Evolutionary conservation across 2,797 vertebrate genomes (phyloP).

Genomic region (Paguma larvata): DNA sequence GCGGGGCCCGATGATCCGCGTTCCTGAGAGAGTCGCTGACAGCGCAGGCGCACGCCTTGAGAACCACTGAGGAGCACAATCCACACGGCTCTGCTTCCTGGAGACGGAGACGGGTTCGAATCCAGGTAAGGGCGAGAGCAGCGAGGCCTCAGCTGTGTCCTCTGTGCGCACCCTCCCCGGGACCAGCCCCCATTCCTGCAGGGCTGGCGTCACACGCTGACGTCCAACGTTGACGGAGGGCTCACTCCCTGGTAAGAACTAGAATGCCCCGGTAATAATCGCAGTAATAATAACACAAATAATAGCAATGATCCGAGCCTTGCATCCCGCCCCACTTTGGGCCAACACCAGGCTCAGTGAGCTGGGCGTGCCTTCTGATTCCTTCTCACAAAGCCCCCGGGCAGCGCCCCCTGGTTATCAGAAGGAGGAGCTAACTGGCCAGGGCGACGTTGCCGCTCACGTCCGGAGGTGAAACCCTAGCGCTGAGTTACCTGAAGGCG

Average conservation of each 20-base stretch:
- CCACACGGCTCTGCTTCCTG: neutral
- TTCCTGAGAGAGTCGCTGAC: neutral
- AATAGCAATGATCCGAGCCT: rapidly evolving
- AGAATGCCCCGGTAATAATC: rapidly evolving
- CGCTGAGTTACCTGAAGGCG: neutral
- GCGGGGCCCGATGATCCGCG: neutral
- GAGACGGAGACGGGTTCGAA: neutral
- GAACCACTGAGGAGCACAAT: neutral
- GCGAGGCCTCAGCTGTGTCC: neutral
- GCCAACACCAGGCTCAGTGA: rapidly evolving
- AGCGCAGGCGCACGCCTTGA: neutral
- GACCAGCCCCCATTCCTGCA: neutral
- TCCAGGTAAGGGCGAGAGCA: neutral
- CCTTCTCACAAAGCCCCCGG: rapidly evolving
- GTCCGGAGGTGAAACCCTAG: neutral
- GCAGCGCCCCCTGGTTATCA: rapidly evolving
- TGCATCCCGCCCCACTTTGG: rapidly evolving
- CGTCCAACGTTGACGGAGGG: neutral
- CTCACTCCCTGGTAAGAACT: neutral
- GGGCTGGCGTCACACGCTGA: neutral
- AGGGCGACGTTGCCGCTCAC: neutral
- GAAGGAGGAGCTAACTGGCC: neutral
- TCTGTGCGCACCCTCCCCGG: rapidly evolving
- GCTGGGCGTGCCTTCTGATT: rapidly evolving
- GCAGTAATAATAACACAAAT: rapidly evolving